These are phyloP conservation scores for Sphaerodactylus townsendi DNA, from an alignment of 2,113 vertebrate species.

Conservation along the genomic window DNA sequence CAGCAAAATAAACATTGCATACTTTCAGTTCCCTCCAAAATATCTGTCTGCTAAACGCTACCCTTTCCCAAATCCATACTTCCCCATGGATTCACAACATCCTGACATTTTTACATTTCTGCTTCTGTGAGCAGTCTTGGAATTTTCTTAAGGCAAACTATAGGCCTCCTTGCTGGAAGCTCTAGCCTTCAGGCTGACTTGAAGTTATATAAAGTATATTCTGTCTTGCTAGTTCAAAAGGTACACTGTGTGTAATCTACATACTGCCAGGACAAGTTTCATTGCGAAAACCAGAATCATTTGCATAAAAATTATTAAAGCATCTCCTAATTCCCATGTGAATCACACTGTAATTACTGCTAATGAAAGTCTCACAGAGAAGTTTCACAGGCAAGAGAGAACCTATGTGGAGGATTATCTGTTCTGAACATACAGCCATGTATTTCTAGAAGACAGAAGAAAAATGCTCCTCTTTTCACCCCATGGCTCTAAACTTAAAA, in stretches of 20 bases:
- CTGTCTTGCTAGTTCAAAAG: background rate
- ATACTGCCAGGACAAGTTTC: conserved; percentile 51
- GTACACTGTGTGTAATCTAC: background rate
- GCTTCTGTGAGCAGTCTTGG: background rate
- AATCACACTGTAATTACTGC: conserved; percentile 27
- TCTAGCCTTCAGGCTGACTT: background rate
- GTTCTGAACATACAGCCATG: background rate
- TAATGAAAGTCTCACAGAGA: conserved; percentile 22
- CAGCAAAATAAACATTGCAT: too few species aligned
- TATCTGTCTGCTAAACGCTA: too few species aligned
- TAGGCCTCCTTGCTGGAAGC: background rate
- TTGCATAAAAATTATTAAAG: conserved; percentile 30
- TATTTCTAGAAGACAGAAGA: background rate
- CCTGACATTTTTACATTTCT: too few species aligned
- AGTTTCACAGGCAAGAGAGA: conserved; percentile 6
- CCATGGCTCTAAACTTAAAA: background rate
- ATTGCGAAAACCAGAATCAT: conserved; percentile 46
- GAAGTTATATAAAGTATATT: background rate
- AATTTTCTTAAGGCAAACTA: background rate
- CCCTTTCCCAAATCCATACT: too few species aligned
- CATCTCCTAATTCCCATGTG: conserved; percentile 41
- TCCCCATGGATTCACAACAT: too few species aligned
- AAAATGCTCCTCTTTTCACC: background rate
- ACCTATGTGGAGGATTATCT: background rate
- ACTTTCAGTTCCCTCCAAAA: too few species aligned